These are phyloP conservation scores for Beris chalybata DNA, from an alignment of 2,888 invertebrate genomes.

Conservation along the genomic window DNA sequence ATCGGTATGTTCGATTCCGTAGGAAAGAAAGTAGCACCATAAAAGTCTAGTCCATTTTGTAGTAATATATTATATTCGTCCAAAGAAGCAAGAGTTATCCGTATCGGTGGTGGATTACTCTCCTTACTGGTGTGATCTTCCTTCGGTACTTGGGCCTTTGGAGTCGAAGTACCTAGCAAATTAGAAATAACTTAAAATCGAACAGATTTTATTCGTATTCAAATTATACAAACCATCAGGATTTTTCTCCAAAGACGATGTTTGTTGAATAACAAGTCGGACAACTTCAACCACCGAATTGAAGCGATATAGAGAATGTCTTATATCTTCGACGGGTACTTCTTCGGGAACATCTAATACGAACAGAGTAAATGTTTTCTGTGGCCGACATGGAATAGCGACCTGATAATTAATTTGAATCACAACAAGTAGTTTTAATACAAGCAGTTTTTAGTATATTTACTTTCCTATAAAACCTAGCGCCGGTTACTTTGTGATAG, in stretches of 20 bases:
- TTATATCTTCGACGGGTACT: constrained; percentile 81
- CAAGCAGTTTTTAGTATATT: constrained; percentile 41
- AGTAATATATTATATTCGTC: constrained; percentile 77
- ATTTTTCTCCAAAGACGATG: constrained; percentile 45
- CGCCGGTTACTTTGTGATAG: constrained; percentile 84
- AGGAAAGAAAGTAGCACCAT: constrained; percentile 85
- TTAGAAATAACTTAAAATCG: background rate
- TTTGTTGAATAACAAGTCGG: constrained; percentile 61
- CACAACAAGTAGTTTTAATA: constrained; percentile 24
- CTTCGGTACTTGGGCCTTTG: constrained; percentile 57
- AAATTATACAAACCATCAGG: constrained; percentile 48
- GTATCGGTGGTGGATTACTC: constrained; percentile 65
- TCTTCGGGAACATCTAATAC: constrained; percentile 83
- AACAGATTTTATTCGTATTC: background rate
- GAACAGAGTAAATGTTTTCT: constrained; percentile 83
- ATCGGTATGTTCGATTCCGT: constrained; percentile 74
- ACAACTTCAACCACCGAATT: constrained; percentile 79
- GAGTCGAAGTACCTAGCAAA: constrained; percentile 55
- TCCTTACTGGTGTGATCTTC: constrained; percentile 59
- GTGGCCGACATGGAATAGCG: constrained; percentile 82
- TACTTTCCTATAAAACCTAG: constrained; percentile 84
- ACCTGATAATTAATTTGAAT: constrained; percentile 58
- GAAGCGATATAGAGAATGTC: constrained; percentile 78
- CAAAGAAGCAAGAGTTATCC: constrained; percentile 73
- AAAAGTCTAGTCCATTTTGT: constrained; percentile 84